Conservation (phyloP, 2,888 invertebrate species). For the Spilosoma lubricipeda region DNA sequence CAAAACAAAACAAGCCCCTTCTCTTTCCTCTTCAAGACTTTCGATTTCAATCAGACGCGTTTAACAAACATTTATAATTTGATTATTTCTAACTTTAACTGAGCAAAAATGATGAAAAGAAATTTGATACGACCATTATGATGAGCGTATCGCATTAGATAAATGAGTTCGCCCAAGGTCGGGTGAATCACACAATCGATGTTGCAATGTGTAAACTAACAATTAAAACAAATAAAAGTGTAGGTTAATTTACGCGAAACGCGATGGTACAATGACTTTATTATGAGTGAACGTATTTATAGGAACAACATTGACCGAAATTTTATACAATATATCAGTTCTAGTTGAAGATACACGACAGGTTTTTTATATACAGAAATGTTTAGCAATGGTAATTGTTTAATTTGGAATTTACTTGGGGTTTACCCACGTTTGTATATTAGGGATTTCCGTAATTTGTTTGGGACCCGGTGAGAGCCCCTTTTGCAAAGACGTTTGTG, state of each 20-base stretch:
- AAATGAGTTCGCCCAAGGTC: conserved; percentile 52
- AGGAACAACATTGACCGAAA: conserved; percentile 16
- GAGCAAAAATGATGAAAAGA: conserved; percentile 9
- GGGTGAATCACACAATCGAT: conserved; percentile 43
- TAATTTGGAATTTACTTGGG: not conserved
- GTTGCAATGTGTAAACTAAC: conserved; percentile 24
- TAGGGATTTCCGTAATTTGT: not conserved
- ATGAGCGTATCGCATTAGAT: conserved; percentile 48
- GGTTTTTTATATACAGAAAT: conserved; percentile 5
- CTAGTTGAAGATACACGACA: not conserved
- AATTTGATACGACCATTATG: conserved; percentile 35
- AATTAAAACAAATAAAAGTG: conserved; percentile 21
- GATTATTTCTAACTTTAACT: not conserved
- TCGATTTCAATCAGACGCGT: conserved; percentile 9
- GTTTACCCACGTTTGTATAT: not conserved
- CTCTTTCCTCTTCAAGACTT: conserved; percentile 6
- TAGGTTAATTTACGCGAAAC: conserved; percentile 20
- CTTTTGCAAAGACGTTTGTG: not conserved
- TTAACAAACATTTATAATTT: not conserved
- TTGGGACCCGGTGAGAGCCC: not conserved
- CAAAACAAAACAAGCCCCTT: conserved; percentile 2
- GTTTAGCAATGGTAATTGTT: not conserved
- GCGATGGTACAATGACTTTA: conserved; percentile 20
- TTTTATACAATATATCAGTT: conserved; percentile 8
- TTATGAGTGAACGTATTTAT: conserved; percentile 16